Evolutionary conservation across 2,888 invertebrate genomes (phyloP), one percentile per base, ranked within the genome.

Genomic region (Megaustenia siamemsis): DNA sequence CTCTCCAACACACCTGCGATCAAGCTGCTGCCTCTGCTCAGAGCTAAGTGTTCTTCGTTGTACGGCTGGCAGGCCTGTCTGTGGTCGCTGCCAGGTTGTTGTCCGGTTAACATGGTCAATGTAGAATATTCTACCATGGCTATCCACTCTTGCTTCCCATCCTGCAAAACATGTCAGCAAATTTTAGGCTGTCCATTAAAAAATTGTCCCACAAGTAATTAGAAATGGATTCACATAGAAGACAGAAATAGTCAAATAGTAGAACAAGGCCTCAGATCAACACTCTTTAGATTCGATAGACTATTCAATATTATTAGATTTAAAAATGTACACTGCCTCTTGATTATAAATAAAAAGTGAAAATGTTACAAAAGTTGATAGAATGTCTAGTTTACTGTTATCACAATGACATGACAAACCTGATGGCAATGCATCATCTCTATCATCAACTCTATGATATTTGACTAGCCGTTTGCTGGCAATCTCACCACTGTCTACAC

Each of bases 101-200:
- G 97, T 98, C 56, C 98, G 96, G 91, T 98, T 98, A n/a, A 97
- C 96, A 93, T 99, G 99, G 94, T 99, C 99, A 86, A 99, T 98
- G 94, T 99, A 99, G 94, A 99, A 99, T 84, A 98, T 97, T 60
- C 99, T 96, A 0, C 99, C 99, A 93, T 98, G 98, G 90, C 97
- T 97, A 94, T 99, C 99, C 95, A 98, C 97, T 85, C 99, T 96
- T 0, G 98, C 98, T 94, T 99, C 99, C 99, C 99, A 99, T 43
- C 98, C 98, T 96, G 90, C 21, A 28, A 60, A 28, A 18, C n/a
- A n/a, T n/a, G n/a, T n/a, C n/a, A n/a, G n/a, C n/a, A n/a, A 12
- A 18, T 12, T 12, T 8, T 12, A 49, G 8, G 49, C 18, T 49
- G 8, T 49, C 49, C 8, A 49, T 8, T 8, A 10, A 10, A 12